Conservation (phyloP, 2,113 vertebrate genomes). For the Ctenodactylus gundi region DNA sequence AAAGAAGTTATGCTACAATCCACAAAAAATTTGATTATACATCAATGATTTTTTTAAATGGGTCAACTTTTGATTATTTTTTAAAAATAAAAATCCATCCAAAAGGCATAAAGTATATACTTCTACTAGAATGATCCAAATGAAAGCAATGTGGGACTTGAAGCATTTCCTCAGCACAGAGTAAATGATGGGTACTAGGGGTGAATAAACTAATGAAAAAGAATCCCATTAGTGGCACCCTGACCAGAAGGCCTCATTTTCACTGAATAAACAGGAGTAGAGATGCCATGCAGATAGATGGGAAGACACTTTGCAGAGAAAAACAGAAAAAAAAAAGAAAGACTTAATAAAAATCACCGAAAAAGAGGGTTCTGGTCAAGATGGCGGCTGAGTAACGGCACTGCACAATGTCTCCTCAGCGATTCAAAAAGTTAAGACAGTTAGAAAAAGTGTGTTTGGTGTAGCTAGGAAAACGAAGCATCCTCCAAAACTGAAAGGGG, state of each 20-base stretch:
- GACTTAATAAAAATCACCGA: not conserved
- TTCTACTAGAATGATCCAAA: not conserved
- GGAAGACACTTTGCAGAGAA: not conserved
- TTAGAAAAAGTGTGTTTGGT: too few relatives aligned
- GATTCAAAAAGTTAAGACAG: too few relatives aligned
- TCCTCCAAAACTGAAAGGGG: too few relatives aligned
- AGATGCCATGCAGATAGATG: not conserved
- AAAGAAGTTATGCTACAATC: not conserved
- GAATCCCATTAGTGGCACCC: not conserved
- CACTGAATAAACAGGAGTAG: not conserved
- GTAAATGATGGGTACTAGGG: not conserved
- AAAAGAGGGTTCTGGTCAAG: too few relatives aligned
- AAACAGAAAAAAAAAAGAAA: not conserved
- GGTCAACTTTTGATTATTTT: not conserved
- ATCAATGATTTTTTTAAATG: not conserved
- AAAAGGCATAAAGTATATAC: not conserved
- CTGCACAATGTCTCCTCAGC: too few relatives aligned
- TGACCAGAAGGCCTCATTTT: conserved; percentile 16
- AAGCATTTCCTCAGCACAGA: not conserved
- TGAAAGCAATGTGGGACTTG: not conserved
- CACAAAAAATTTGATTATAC: conserved; percentile 15
- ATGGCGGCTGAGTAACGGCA: too few relatives aligned
- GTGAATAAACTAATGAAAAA: conserved; percentile 17
- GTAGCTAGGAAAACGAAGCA: too few relatives aligned
- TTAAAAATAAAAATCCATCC: conserved; percentile 6